phyloP scores from a whole-genome alignment of 2,113 vertebrate species.

The Pogonocichla stellata region DNA sequence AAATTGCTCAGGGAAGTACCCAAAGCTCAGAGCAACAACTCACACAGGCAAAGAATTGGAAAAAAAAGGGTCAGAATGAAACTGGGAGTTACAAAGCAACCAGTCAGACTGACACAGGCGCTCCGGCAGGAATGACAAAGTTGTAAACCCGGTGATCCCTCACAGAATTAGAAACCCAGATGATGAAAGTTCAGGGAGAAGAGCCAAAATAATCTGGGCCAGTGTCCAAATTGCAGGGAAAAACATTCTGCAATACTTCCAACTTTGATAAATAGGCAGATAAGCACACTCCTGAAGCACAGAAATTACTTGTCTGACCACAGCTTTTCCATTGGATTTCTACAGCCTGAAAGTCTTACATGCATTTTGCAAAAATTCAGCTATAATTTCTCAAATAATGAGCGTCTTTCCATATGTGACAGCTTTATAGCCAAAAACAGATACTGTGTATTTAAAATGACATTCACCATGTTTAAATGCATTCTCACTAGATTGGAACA shows the following conservation, averaged over 20 bases:
- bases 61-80: background rate
- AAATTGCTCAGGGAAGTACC: constrained; percentile 51
- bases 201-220: constrained; percentile 30
- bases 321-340: background rate
- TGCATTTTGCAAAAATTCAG: background rate
- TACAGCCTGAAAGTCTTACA: background rate
- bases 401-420: background rate
- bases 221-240: constrained; percentile 20
- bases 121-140: background rate
- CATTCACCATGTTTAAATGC: background rate
- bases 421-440: constrained; percentile 1
- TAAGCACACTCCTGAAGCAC: background rate
- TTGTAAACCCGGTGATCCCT: constrained; percentile 39
- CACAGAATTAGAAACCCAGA: constrained; percentile 40
- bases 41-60: background rate
- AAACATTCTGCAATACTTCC: constrained; percentile 36
- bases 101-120: background rate
- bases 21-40: constrained; percentile 30
- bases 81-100: constrained; percentile 2
- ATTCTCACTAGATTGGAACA: background rate
- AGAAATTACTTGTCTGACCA: background rate
- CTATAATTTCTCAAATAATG: constrained; percentile 1
- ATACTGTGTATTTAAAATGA: background rate
- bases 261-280: constrained; percentile 35
- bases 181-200: constrained; percentile 27